Evolutionary conservation across 53 echinoderm and acorn worm species (phyloP), one percentile per base, ranked within the genome.

Genomic region (Holothuria scabra): DNA sequence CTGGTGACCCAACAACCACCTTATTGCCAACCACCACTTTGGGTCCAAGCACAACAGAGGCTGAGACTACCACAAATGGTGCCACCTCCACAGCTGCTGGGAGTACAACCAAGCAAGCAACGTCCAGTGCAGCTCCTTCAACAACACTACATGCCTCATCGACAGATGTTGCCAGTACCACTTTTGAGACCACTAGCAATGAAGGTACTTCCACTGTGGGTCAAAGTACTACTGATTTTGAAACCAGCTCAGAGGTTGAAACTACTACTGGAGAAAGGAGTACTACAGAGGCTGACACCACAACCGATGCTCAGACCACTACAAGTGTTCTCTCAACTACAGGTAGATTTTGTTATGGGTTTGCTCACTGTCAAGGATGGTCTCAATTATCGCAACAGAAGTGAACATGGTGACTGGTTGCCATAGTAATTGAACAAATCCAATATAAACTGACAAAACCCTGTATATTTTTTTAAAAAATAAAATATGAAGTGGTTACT

Each of bases 301-400:
- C 76, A 9, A 44, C 76, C 23, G 76, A 56, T 76, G 25, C 28
- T 56, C 57, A 76, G 56, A 76, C 48, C n/a, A 48, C 25, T 20
- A 76, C 76, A 38, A 29, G 55, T 76, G 76, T 23, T 25, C 11
- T 29, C 21, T 56, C 55, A 3, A 76, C 76, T 46, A 52, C 28
- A 20, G 34, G 18, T 69, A 69, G 69, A 69, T 52, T 52, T 52
- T 52, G 52, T 52, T 3, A 16, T 18, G 0, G 18, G 52, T 1
- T 2, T 52, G 52, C 16, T 52, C 52, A 52, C 52, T 52, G 52
- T 52, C 52, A 52, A 52, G 52, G 52, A 52, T 16, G 52, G 52
- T 52, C 52, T 4, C 14, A 16, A 52, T 52, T 18, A 52, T 52
- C 18, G 1, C 3, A 52, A 16, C 18, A 0, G 52, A 52, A 52